Percentiles rank a stretch among this genome's conserved stretches.
Conservation (phyloP, 2,113 vertebrate species). For the Sinosuthora webbiana region DNA sequence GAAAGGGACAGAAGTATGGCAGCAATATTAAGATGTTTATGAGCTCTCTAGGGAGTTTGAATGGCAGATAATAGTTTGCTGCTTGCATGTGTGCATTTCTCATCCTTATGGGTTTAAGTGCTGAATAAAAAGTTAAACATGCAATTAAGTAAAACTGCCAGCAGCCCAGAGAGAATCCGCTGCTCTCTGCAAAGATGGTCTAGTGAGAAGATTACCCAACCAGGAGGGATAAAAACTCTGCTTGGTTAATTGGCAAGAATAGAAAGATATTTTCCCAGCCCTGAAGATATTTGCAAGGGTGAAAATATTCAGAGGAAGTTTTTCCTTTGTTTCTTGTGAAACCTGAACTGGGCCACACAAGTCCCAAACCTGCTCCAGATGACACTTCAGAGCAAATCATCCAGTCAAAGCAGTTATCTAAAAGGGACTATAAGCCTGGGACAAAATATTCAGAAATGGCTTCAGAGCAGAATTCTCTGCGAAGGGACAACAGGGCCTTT, state of each 20-base stretch:
- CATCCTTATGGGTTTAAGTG: not conserved
- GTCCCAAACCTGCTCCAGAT: not conserved
- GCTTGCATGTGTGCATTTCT: not conserved
- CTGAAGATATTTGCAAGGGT: not conserved
- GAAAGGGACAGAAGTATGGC: not conserved
- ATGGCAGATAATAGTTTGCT: conserved; percentile 7
- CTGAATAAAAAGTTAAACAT: conserved; percentile 51
- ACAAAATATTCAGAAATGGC: not conserved
- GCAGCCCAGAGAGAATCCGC: not conserved
- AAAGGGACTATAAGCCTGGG: not conserved
- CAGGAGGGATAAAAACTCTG: conserved; percentile 10
- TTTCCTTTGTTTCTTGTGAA: not conserved
- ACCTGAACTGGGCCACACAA: not conserved
- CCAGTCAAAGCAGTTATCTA: not conserved
- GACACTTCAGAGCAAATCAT: not conserved
- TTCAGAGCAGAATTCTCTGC: not conserved
- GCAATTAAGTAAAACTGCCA: conserved; percentile 48
- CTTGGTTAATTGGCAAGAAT: conserved; percentile 8
- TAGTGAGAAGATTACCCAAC: conserved; percentile 35
- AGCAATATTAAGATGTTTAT: not conserved
- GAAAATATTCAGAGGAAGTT: not conserved
- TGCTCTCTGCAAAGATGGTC: conserved; percentile 9
- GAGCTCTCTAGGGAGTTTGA: not conserved
- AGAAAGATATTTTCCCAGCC: not conserved
- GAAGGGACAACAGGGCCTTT: not conserved